Base-by-base conservation (phyloP, 2,888 invertebrate species). In the Prostheceraeus crozeri region DNA sequence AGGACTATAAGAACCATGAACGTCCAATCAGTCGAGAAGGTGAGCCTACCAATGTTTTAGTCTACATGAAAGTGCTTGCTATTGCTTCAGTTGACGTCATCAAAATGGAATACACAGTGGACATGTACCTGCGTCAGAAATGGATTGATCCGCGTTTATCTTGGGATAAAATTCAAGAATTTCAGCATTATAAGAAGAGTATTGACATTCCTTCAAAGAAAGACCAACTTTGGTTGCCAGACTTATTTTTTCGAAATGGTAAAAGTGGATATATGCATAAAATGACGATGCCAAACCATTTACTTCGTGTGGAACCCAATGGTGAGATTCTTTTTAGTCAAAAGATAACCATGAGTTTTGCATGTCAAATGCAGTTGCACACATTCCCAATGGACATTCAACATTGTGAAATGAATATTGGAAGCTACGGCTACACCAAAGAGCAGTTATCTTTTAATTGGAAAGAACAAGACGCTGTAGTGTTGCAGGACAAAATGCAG, bases 361-460 rank as follows among this genome's bases (percentile, higher is more conserved):
- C 60, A 21, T 61, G 61, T 27, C 61, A 61, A 31, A 61, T 61
- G 61, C 61, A 62, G 27, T 35, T 61, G 3, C 35, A 23, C 21
- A 62, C 51, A 19, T 61, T 61, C 35, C 61, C 61, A 27, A 61
- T 61, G 61, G 61, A 61, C 53, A 53, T 19, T 8, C 61, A 61
- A 28, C 14, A 25, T 16, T 61, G 61, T 28, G 23, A 23, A 4
- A 62, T 61, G 36, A 48, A 61, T 36, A 61, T 61, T 23, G 61
- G 61, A 3, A 61, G 61, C 25, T 61, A 61, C 36, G 61, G 61
- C 8, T 61, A 61, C 31, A 61, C 61, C 3, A 11, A 45, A 16
- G 53, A 62, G 21, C 31, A 61, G 19, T 23, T 61, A 4, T 35
- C 35, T 30, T 61, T 61, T 40, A 11, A 54, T 10, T 61, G 61